Evolutionary conservation across 2,797 vertebrate genomes (phyloP), one percentile per base, ranked within the genome.

Genomic region (Rhinoraja longicauda): DNA sequence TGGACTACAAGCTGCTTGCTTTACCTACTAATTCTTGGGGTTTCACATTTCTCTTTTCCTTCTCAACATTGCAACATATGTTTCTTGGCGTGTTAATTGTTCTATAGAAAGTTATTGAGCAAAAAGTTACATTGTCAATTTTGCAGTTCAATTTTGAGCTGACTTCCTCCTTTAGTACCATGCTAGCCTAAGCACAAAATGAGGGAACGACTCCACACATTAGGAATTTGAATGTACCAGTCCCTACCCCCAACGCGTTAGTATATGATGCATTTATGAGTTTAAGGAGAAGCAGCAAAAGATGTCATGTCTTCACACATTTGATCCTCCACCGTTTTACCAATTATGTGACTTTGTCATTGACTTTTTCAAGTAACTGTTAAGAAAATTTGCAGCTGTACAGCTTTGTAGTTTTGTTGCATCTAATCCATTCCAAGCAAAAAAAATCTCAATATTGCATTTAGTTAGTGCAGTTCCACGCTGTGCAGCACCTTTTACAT

Each of bases 31-130:
- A 73, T 92, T 39, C 72, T 8, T 92, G 70, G 53, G 70, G 45
- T 92, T 26, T 92, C 72, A 57, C 70, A 92, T 92, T 75, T 92
- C 90, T 92, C 64, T 70, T 70, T 92, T 57, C 29, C 90, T 75
- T 73, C 39, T 29, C 75, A 10, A 53, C 26, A 53, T 75, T 75
- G 72, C 70, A 75, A 39, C 90, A 72, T 73, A 53, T 75, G 70
- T 92, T 45, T 92, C 70, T 75, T 88, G 70, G 17, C 39, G 72
- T 75, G 90, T 92, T 92, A 92, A 92, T 53, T 13, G 64, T 29
- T 92, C 24, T 92, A 10, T 8, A 72, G 36, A 75, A 92, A 75
- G 12, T 57, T 67, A 92, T 92, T 15, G 72, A 75, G 70, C 70
- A 73, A 92, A 75, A 92, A 26, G 90, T 91, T 92, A 29, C 15